Evolutionary conservation across 2,113 vertebrate species (phyloP), one percentile per base, ranked within the genome.

Genomic region (Cacatua alba): DNA sequence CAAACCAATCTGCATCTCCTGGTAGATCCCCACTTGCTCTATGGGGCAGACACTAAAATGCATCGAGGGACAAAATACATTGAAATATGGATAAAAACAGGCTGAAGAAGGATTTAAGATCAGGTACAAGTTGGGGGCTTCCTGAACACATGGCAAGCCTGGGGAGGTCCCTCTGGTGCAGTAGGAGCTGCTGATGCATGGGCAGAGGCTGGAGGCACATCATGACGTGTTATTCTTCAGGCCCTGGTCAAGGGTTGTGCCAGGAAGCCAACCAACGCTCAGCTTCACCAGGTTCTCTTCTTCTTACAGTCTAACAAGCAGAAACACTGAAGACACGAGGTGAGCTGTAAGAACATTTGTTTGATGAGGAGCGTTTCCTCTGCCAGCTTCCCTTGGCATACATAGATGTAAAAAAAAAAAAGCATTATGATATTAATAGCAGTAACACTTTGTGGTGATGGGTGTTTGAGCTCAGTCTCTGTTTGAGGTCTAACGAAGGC

Each of bases 391-490:
- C 49, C 65, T 41, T 57, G 57, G 84, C 13, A 19, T 12, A 13
- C 11, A 68, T 17, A 17, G 26, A 9, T 8, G 59, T 16, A 59
- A 59, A 17, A 59, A 29, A 35, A 35, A 4, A 63, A 13, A 69
- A 29, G 31, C 57, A 85, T 84, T 82, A 55, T 70, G 65, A 25
- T 90, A 86, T 93, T 90, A 94, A 94, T 85, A 95, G 82, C 84
- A 69, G 24, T 59, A 80, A 65, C 24, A 17, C 68, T 64, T 80
- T 84, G 67, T 82, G 74, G 63, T 0, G 3, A 25, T 0, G 37
- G 28, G 31, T 49, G 78, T 70, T 88, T 93, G 88, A 64, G 78
- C 51, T 86, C 88, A 59, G 35, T 31, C 82, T 92, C 64, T 80
- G 59, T 23, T 41, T 23, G 14, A 91, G 81, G 68, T 53, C 88